Evolutionary conservation across 92 coral and sea anemone species (phyloP), one percentile per base, ranked within the genome.

Genomic region (Galaxea fascicularis): DNA sequence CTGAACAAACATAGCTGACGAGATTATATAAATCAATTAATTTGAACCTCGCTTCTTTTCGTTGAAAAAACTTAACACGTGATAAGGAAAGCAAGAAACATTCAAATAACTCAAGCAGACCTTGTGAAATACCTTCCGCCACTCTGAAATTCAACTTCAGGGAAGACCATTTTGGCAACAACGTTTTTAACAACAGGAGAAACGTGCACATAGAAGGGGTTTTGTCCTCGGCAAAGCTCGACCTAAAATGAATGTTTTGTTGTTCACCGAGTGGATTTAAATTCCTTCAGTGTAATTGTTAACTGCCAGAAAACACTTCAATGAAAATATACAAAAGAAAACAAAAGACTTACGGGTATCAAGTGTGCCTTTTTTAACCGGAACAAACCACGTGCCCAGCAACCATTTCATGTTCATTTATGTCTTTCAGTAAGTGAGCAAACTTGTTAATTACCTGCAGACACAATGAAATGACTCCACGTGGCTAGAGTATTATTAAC

Each of bases 111-210:
- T 1, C 7, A 68, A 29, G 41, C 74, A 59, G 17, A 83, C 70
- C 82, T 59, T 24, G 47, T 39, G 28, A 44, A 41, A 65, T 45
- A 83, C 17, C 10, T 30, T 74, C 58, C 52, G 16, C 73, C 59
- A 18, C 45, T 83, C 62, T 66, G 84, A 31, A 79, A 79, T 79
- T 67, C 84, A n/a, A 65, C 75, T 52, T 47, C 84, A 51, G 84
- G 74, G 65, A 21, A 51, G 15, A 79, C 75, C 84, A 79, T 79
- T 52, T 66, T 79, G 10, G 65, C 16, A 5, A 17, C 26, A 39
- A 41, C n/a, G 4, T 20, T 21, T 17, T 3, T 8, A 39, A 15
- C 73, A 8, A 16, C 16, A n/a, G 49, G 11, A 20, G 9, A 28
- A 22, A 4, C 4, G 65, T 20, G 17, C 5, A 59, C 7, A 18